Evolutionary conservation across 2,113 vertebrate genomes (phyloP).

Genomic region (Ptilonorhynchus violaceus): DNA sequence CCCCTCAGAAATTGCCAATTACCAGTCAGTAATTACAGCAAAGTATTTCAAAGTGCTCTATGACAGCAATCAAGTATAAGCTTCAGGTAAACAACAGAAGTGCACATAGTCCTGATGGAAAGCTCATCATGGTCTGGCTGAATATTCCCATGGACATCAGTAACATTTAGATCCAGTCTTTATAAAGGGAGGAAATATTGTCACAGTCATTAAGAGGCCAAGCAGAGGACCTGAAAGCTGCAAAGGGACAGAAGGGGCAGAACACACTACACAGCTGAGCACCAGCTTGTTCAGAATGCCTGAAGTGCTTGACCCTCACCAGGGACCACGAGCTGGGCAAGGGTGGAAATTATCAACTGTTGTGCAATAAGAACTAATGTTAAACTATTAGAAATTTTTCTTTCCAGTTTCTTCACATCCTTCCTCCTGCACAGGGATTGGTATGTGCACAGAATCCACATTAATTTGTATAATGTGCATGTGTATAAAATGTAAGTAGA

Average conservation of each 20-base stretch:
- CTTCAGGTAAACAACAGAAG: not conserved
- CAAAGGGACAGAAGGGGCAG: not conserved
- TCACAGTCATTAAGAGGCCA: not conserved
- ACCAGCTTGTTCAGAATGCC: rapidly evolving
- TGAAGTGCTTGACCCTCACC: not conserved
- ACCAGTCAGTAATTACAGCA: not conserved
- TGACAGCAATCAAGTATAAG: not conserved
- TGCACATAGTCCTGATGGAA: not conserved
- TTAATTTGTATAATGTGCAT: not conserved
- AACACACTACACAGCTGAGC: not conserved
- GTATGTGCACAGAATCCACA: not conserved
- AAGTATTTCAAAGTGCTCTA: not conserved
- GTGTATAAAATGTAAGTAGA: not conserved
- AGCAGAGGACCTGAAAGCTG: not conserved
- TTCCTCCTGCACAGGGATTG: not conserved
- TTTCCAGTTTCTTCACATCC: not conserved
- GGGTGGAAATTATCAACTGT: not conserved
- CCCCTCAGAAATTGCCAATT: not conserved
- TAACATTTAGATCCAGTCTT: not conserved
- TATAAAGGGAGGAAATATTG: not conserved
- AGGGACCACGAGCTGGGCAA: rapidly evolving
- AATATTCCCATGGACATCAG: not conserved
- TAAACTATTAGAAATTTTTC: not conserved
- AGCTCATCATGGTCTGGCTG: not conserved
- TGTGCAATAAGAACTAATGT: not conserved